Evolutionary conservation across 2,888 invertebrate genomes (phyloP), one percentile per base, ranked within the genome.

Genomic region (Euplexia lucipara): DNA sequence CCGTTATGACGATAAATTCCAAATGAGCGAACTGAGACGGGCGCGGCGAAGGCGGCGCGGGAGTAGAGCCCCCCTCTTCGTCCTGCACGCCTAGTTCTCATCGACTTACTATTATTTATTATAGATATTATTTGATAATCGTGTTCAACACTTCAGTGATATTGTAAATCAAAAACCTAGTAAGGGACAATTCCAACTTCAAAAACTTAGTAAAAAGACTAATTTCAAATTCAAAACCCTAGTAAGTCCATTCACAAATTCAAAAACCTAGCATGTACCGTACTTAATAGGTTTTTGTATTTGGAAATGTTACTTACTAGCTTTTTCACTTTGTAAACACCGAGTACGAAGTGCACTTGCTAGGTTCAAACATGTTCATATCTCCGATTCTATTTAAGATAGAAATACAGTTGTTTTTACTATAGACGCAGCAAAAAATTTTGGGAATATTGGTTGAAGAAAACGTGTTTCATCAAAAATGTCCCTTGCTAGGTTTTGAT

Each of bases 211-310:
- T 26, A 26, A 26, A 26, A 39, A 9, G 39, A 20, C 41, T 20
- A 10, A 41, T 41, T 20, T 20, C 41, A 41, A 41, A 41, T 41
- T 39, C 39, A 39, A 18, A 39, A 39, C 18, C 41, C 41, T 37
- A 61, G 47, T 32, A 61, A 47, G 53, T 41, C n/a, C n/a, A n/a
- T n/a, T n/a, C n/a, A n/a, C 41, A 41, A 41, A 41, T 41, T 39
- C 39, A 39, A 18, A 39, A 39, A 41, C 41, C 41, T 37, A 61
- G 47, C 39, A 61, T 53, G 53, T 41, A 41, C 18, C 18, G 41
- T 41, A 41, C 10, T 18, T 41, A 41, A 41, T 41, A 41, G 41
- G 41, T 41, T 41, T 37, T 41, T 41, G 41, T 18, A 20, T 10
- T 41, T 41, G 41, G 18, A 41, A 41, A 10, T 41, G 41, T 20